These are phyloP conservation scores for Drosophila hawaiiensis DNA, from an alignment of 2,888 invertebrate species.

Conservation along the genomic window DNA sequence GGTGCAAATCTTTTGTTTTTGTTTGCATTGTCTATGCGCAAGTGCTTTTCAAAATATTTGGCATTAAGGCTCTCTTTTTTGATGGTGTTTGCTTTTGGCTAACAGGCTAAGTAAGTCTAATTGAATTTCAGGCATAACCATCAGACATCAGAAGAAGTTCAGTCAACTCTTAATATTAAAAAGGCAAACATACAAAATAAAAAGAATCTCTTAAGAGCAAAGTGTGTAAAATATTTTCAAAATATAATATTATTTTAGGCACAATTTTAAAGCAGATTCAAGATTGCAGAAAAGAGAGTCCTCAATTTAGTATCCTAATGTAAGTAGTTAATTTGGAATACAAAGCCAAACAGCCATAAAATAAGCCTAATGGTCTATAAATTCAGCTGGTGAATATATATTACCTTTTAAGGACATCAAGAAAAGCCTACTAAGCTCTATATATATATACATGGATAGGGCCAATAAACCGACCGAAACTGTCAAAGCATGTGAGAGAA, in stretches of 20 bases:
- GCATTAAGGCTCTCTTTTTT: neutral
- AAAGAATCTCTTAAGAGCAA: no score
- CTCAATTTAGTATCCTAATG: neutral
- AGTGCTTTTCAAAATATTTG: slow-evolving; percentile 25
- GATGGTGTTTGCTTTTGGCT: neutral
- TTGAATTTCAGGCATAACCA: neutral
- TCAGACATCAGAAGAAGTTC: neutral
- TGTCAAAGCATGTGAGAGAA: slow-evolving; percentile 3
- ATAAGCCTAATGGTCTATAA: slow-evolving; percentile 20
- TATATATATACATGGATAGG: neutral
- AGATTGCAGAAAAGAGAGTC: neutral
- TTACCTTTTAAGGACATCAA: slow-evolving; percentile 1
- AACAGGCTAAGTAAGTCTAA: neutral
- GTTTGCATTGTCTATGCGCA: slow-evolving; percentile 21
- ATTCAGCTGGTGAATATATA: slow-evolving; percentile 4
- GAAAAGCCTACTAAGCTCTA: neutral
- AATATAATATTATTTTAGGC: neutral
- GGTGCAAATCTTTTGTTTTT: neutral
- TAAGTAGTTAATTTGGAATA: neutral
- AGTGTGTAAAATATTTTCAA: neutral
- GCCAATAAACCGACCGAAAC: slow-evolving; percentile 9
- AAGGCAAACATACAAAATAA: no score
- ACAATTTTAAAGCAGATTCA: neutral
- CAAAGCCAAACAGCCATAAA: neutral
- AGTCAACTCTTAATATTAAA: neutral